Percentiles rank a stretch among this genome's conserved stretches.
Conservation (phyloP, 2,888 invertebrate genomes). For the Leptopilina drosophilae region DNA sequence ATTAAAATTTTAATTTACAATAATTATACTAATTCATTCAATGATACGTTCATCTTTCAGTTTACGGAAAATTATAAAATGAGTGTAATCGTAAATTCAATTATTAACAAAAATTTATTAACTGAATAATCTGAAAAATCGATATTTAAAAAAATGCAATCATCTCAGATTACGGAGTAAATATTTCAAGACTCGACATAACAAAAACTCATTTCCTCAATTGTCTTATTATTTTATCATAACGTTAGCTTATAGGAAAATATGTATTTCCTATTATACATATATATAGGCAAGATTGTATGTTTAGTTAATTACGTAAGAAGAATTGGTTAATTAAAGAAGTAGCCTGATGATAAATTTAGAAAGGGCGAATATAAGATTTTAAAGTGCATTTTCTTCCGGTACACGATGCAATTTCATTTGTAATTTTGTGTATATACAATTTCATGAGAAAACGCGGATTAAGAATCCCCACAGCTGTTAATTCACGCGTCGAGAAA, state of each 20-base stretch:
- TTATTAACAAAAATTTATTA: no score
- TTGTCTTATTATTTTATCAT: constrained; percentile 3
- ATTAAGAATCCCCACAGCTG: constrained; percentile 35
- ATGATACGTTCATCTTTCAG: no score
- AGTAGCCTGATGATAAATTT: constrained; percentile 7
- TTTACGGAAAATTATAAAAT: no score
- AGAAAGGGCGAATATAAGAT: background rate
- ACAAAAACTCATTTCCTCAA: background rate
- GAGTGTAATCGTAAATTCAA: no score
- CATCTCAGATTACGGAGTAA: no score
- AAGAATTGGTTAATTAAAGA: constrained; percentile 22
- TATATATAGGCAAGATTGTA: background rate
- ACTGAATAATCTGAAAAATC: no score
- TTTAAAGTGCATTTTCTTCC: constrained; percentile 14
- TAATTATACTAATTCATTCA: no score
- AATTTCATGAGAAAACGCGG: constrained; percentile 25
- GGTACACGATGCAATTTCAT: constrained; percentile 34
- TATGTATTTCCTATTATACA: background rate
- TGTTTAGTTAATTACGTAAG: background rate
- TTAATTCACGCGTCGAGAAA: constrained; percentile 42
- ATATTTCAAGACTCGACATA: no score
- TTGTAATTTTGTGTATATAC: constrained; percentile 27
- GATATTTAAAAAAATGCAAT: no score
- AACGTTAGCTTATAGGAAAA: background rate
- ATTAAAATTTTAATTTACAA: no score